phyloP scores from a whole-genome alignment of 2,888 invertebrate genomes.

The Drosophila gaucha region DNA sequence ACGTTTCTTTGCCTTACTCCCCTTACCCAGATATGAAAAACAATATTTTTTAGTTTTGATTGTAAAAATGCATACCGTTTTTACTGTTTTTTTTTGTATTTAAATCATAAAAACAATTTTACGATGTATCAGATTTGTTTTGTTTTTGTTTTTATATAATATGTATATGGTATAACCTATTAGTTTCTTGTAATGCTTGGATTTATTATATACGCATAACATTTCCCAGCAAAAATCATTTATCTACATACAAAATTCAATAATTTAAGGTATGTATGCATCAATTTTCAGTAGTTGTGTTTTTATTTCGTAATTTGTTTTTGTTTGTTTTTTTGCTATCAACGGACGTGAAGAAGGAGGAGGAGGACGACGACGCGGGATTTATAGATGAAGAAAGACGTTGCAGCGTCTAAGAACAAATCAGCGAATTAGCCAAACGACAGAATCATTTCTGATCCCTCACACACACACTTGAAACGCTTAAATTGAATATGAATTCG shows the following conservation, averaged over 20 bases:
- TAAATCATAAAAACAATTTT: conserved; percentile 79
- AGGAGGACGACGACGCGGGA: conserved; percentile 46
- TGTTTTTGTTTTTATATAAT: conserved; percentile 59
- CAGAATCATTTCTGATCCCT: conserved; percentile 19
- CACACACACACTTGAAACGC: conserved; percentile 42
- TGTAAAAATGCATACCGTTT: conserved; percentile 66
- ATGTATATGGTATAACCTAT: conserved; percentile 77
- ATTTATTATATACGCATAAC: conserved; percentile 66
- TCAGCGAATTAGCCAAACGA: conserved; percentile 39
- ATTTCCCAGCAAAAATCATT: conserved; percentile 58
- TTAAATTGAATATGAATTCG: conserved; percentile 47
- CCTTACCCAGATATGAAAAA: conserved; percentile 17
- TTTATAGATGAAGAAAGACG: conserved; percentile 39
- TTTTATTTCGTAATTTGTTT: conserved; percentile 49
- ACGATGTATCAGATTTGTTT: conserved; percentile 70
- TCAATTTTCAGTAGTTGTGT: conserved; percentile 46
- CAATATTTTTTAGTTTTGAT: conserved; percentile 39
- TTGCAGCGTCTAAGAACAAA: conserved; percentile 42
- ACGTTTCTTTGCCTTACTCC: neutral
- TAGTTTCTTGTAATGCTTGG: conserved; percentile 70
- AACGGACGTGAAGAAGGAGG: conserved; percentile 63
- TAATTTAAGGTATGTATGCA: conserved; percentile 73
- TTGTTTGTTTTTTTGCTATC: conserved; percentile 47
- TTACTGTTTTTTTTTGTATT: conserved; percentile 66
- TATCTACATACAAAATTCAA: conserved; percentile 73